phyloP scores from a whole-genome alignment of 2,888 invertebrate genomes.

The Andrena hattorfiana region DNA sequence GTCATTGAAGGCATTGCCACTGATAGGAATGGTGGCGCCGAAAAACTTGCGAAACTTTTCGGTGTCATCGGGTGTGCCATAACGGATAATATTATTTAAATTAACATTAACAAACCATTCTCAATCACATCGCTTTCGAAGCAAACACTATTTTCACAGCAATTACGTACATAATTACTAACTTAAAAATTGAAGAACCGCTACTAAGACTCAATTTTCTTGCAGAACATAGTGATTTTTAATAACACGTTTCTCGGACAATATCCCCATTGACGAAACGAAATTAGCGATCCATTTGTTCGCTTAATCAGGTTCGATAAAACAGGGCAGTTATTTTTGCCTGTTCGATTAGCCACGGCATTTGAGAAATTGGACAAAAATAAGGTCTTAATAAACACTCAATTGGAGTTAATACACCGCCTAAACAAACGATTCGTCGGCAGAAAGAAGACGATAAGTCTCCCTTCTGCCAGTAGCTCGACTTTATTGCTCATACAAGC shows the following conservation, averaged over 20 bases:
- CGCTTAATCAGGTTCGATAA: slow-evolving; percentile 60
- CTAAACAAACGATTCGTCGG: not conserved
- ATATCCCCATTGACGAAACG: slow-evolving; percentile 40
- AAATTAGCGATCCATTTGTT: slow-evolving; percentile 57
- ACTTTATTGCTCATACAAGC: too few relatives aligned
- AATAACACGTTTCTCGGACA: not conserved
- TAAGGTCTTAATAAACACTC: slow-evolving; percentile 16
- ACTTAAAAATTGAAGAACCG: too few relatives aligned
- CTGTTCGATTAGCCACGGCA: slow-evolving; percentile 41
- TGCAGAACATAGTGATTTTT: not conserved
- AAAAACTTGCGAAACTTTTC: too few relatives aligned
- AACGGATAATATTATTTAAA: too few relatives aligned
- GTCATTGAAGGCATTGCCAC: too few relatives aligned
- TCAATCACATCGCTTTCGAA: too few relatives aligned
- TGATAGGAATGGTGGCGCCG: too few relatives aligned
- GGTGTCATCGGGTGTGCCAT: too few relatives aligned
- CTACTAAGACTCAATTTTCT: not conserved
- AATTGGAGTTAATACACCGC: not conserved
- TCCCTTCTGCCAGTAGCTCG: not conserved
- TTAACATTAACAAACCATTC: too few relatives aligned
- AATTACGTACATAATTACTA: too few relatives aligned
- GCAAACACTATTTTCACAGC: too few relatives aligned
- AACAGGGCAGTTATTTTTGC: slow-evolving; percentile 55
- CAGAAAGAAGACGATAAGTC: not conserved
- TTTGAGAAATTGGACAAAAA: slow-evolving; percentile 45